Evolutionary conservation across 2,888 invertebrate species (phyloP).

Genomic region (Cynaeus angustus): DNA sequence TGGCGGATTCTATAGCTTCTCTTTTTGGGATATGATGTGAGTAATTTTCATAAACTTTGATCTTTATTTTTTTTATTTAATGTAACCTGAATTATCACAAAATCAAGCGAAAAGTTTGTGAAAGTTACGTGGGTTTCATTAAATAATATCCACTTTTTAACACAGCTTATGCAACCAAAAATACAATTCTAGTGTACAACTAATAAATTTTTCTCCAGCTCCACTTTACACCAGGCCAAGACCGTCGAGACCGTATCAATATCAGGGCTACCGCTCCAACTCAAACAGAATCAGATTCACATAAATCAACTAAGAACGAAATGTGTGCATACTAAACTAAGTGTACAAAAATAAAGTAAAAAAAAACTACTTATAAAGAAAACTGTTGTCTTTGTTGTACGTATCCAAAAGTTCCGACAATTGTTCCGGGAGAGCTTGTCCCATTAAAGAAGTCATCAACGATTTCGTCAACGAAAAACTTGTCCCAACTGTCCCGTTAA

Average conservation of each 20-base stretch:
- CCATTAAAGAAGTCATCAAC: constrained; percentile 59
- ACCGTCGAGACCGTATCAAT: constrained; percentile 3
- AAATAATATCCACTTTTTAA: constrained; percentile 5
- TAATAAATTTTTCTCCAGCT: constrained; percentile 31
- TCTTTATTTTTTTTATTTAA: neutral
- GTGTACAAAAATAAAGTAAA: constrained; percentile 14
- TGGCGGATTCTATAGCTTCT: constrained; percentile 26
- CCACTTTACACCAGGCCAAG: constrained; percentile 19
- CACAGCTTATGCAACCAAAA: constrained; percentile 5
- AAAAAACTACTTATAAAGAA: constrained; percentile 1
- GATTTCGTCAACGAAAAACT: constrained; percentile 44
- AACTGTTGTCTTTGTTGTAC: constrained; percentile 23
- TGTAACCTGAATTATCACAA: too few species aligned
- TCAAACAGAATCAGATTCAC: constrained; percentile 33
- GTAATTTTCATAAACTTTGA: constrained; percentile 21
- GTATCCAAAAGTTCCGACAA: constrained; percentile 42
- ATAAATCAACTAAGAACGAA: constrained; percentile 6
- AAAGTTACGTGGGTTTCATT: too few species aligned
- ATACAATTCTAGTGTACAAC: too few species aligned
- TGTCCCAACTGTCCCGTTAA: constrained; percentile 43
- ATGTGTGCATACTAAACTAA: too few species aligned
- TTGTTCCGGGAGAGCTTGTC: constrained; percentile 48
- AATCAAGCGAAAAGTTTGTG: too few species aligned
- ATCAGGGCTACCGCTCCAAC: constrained; percentile 13
- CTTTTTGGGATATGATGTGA: constrained; percentile 40